Base-by-base conservation (phyloP, 1,140 invertebrate genomes). In the Saccostrea echinata region DNA sequence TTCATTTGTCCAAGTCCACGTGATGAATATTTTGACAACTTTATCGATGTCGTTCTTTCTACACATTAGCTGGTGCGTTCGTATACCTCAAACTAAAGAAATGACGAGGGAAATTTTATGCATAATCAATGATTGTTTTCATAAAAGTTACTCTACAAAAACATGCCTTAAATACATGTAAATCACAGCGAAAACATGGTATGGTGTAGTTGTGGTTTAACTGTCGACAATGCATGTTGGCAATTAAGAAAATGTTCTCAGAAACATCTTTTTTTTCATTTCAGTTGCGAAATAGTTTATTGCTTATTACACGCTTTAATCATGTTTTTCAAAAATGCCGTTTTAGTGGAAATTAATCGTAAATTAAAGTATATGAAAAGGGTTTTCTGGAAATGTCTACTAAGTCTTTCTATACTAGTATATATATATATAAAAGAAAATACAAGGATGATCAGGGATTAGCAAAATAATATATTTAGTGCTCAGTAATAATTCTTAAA, bases 1-100 rank as follows among this genome's bases (percentile, higher is more conserved):
- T 76, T 30, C 9, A 76, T 30, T 30, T 33, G 68, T 76, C 24
- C 68, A 33, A 76, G 27, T 30, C 68, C 16, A 16, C 68, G 27
- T 76, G 68, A 76, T 76, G 68, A 76, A 30, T 76, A 76, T 76
- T 76, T 76, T 76, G 68, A 76, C 68, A 76, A 76, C 68, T 76
- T 30, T 30, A 76, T 76, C 68, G 68, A 16, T 76, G 27, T 76
- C 68, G 24, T 16, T 12, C 27, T 43, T 43, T 43, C 11, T 76
- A 16, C 68, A 30, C 68, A 30, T 33, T 24, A 76, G 64, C 27
- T 30, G 64, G 27, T 71, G 64, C 64, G 27, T 30, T 64, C 57
- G 57, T 64, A 64, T 64, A 9, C 21, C 6, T 61, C 55, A 4
- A 21, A 21, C 55, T 61, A 21, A 21, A 16, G 53, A 68, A 68